Conservation (phyloP, 2,113 vertebrate species). For the Leptobrachium leishanense region DNA sequence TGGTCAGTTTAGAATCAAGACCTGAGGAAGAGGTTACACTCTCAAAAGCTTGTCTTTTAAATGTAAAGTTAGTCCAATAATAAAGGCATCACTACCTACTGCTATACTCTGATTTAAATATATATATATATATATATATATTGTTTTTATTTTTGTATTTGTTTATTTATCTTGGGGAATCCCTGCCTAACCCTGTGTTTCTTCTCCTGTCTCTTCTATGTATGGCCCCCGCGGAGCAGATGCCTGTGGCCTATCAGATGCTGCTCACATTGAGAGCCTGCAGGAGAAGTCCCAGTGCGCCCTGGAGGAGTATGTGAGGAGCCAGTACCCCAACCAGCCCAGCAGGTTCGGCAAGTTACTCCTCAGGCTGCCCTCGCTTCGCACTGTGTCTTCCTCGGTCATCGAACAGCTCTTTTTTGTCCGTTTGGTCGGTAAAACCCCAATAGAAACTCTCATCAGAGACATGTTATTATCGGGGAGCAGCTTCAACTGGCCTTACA, state of each 20-base stretch:
- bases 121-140: too few species aligned
- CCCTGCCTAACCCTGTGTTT: too few species aligned
- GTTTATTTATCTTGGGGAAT: too few species aligned
- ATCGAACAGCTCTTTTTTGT: slow-evolving; percentile 99
- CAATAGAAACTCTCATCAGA: slow-evolving; percentile 99
- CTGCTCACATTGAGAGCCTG: slow-evolving; percentile 95
- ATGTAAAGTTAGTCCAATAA: too few species aligned
- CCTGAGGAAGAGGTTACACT: too few species aligned
- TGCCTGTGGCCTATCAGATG: slow-evolving; percentile 96
- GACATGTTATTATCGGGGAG: slow-evolving; percentile 99
- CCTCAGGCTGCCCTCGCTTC: slow-evolving; percentile 90
- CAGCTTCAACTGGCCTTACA: slow-evolving; percentile 99
- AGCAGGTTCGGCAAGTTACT: slow-evolving; percentile 98
- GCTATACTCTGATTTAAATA: too few species aligned
- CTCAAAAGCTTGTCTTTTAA: too few species aligned
- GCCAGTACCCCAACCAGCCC: slow-evolving; percentile 97
- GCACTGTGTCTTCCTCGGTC: slow-evolving; percentile 94
- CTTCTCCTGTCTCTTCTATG: slow-evolving; percentile 4
- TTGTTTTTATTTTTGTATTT: too few species aligned
- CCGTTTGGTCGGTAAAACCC: slow-evolving; percentile 99
- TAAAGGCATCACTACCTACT: too few species aligned
- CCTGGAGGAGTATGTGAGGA: slow-evolving; percentile 94
- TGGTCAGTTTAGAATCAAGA: too few species aligned
- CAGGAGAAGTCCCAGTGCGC: slow-evolving; percentile 98
- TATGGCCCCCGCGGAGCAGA: slow-evolving; percentile 67